These are phyloP conservation scores for Norana najaformis DNA, from an alignment of 2,888 invertebrate species.

Conservation along the genomic window DNA sequence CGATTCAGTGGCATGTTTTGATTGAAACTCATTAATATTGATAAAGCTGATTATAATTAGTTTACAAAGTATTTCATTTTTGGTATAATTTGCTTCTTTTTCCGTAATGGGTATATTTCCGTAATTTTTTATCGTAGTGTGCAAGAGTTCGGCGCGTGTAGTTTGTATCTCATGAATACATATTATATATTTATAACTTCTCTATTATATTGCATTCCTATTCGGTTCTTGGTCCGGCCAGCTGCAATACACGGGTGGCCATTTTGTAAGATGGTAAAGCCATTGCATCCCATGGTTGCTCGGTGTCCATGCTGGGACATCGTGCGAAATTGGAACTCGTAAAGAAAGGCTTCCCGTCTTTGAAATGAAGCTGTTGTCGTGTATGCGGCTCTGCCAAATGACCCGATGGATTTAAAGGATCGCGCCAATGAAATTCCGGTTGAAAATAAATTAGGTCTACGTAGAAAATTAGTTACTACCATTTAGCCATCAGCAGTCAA, in stretches of 20 bases:
- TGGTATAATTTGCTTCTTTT: background rate
- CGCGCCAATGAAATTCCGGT: no score
- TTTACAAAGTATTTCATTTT: background rate
- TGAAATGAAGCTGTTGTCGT: background rate
- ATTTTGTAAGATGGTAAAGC: background rate
- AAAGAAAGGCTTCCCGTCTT: background rate
- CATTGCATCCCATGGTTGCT: background rate
- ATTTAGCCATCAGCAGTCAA: no score
- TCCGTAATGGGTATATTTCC: no score
- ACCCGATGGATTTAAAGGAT: no score
- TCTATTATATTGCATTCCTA: background rate
- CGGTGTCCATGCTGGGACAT: constrained; percentile 1
- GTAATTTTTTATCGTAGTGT: no score
- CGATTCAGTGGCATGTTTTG: background rate
- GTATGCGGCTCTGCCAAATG: background rate
- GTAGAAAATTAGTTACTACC: no score
- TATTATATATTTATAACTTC: background rate
- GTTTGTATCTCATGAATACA: no score
- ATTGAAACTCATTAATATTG: background rate
- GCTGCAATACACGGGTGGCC: background rate
- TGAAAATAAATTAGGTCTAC: no score
- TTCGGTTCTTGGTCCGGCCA: background rate
- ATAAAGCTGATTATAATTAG: background rate
- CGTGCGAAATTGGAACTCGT: background rate
- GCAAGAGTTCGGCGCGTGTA: no score